These are phyloP conservation scores for Columbina picui DNA, from an alignment of 2,113 vertebrate species.

Conservation along the genomic window DNA sequence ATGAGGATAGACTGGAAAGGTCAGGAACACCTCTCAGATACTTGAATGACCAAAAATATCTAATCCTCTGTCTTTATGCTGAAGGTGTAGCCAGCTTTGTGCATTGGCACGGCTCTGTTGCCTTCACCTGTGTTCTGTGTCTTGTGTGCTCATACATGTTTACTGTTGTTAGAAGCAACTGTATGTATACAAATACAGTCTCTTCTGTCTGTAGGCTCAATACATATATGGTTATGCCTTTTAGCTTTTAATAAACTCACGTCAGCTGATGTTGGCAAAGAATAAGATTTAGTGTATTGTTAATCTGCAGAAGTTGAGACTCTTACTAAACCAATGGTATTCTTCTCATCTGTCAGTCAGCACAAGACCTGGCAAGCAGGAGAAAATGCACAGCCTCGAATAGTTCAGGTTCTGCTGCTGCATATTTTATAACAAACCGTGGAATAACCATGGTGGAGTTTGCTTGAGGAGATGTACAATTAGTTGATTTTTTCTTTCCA, in stretches of 20 bases:
- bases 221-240: background rate
- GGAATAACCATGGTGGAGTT: background rate
- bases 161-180: background rate
- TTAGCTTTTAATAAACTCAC: background rate
- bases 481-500: slow-evolving; percentile 26
- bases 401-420: slow-evolving; percentile 35
- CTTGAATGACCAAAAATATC: background rate
- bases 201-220: background rate
- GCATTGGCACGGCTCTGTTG: background rate
- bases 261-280: slow-evolving; percentile 20
- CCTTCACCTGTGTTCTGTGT: background rate
- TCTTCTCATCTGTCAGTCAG: slow-evolving; percentile 47
- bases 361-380: slow-evolving; percentile 31
- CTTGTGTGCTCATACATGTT: background rate
- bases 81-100: background rate
- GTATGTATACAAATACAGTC: background rate
- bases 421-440: slow-evolving; percentile 4
- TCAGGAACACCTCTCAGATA: background rate
- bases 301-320: background rate
- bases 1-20: background rate
- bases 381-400: slow-evolving; percentile 3
- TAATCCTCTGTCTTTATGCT: background rate
- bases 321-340: background rate
- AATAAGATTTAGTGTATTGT: slow-evolving; percentile 21
- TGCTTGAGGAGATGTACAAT: background rate